Percentiles rank a stretch among this genome's conserved stretches.
Evolutionary conservation across 2,888 invertebrate species (phyloP).

Genomic region (Drosophila borealis): DNA sequence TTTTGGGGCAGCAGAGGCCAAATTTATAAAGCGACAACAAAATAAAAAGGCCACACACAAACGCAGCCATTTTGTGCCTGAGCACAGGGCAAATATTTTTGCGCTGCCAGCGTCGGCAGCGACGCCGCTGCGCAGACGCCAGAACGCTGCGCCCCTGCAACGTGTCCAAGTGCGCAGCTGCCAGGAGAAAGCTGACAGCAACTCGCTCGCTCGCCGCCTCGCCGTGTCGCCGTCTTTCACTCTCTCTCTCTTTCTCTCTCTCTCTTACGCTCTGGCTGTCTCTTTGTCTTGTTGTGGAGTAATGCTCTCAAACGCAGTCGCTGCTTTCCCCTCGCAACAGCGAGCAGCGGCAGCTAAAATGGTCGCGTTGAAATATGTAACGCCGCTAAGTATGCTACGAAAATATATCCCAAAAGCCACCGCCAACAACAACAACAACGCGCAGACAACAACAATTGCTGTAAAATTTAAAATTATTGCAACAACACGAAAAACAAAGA

Average conservation of each 20-base stretch:
- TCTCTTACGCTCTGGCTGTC: conserved; percentile 7
- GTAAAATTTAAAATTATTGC: conserved; percentile 59
- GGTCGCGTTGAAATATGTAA: conserved; percentile 81
- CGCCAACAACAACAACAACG: conserved; percentile 9
- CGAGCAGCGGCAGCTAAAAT: conserved; percentile 55
- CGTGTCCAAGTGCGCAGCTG: conserved; percentile 59
- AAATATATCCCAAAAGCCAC: conserved; percentile 57
- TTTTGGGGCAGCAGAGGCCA: conserved; percentile 45
- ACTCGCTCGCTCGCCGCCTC: neutral
- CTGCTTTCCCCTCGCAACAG: conserved; percentile 25
- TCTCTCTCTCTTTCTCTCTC: conserved; percentile 18
- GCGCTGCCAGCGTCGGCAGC: conserved; percentile 41
- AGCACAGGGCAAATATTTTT: conserved; percentile 33
- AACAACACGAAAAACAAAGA: conserved; percentile 42
- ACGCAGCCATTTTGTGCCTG: conserved; percentile 69
- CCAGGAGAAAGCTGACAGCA: conserved; percentile 34
- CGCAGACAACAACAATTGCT: conserved; percentile 14
- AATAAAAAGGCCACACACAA: conserved; percentile 13
- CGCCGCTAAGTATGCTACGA: conserved; percentile 79
- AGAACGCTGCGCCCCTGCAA: conserved; percentile 14
- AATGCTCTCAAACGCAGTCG: conserved; percentile 17
- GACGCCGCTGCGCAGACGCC: conserved; percentile 61
- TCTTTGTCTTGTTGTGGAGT: neutral
- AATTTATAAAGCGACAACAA: neutral
- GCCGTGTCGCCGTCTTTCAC: neutral